Base-by-base conservation (phyloP, 2,888 invertebrate genomes). In the Pristionchus exspectatus region DNA sequence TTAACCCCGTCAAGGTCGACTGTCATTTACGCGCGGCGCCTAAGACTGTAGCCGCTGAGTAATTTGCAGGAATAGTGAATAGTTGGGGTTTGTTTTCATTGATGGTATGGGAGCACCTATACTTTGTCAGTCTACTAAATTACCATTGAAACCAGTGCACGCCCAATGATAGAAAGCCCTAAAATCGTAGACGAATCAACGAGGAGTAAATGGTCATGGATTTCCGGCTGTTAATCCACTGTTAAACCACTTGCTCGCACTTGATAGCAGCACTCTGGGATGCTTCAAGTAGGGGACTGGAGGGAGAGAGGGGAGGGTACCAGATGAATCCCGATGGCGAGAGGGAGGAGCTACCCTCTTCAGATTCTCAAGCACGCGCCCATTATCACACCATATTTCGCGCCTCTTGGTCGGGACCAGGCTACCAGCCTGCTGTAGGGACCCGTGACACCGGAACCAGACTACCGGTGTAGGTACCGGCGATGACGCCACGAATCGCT, bases 351-450 rank as follows among this genome's bases (percentile, higher is more conserved):
- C 14, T 5, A 27, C 3, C 74, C 50, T 50, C 81, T 81, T 54
- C 50, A 81, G 81, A 81, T 33, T n/a, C 81, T 81, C 27, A 54
- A 81, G 81, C 77, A 33, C 74, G n/a, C 50, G n/a, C 50, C 81
- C 81, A 81, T 81, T 81, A 81, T 81, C 81, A 81, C 81, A 27
- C 50, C 44, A 81, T 81, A 81, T 81, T n/a, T 81, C 24, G 81
- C 74, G 74, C 38, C 24, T 24, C 63, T 10, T 2, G 59, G 59
- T 44, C 59, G 24, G 21, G 63, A 10, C 59, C 59, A 24, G 59
- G 10, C 12, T 66, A 27, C 44, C 44, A 50, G 44, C 44, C 44
- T 50, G 44, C 44, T 44, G 44, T 3, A 50, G 4, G 69, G 69
- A 33, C 14, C 69, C 69, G 24, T 24, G 21, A 3, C 14, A 3